These are phyloP conservation scores for Diaperis boleti DNA, from an alignment of 2,888 invertebrate genomes.

Conservation along the genomic window DNA sequence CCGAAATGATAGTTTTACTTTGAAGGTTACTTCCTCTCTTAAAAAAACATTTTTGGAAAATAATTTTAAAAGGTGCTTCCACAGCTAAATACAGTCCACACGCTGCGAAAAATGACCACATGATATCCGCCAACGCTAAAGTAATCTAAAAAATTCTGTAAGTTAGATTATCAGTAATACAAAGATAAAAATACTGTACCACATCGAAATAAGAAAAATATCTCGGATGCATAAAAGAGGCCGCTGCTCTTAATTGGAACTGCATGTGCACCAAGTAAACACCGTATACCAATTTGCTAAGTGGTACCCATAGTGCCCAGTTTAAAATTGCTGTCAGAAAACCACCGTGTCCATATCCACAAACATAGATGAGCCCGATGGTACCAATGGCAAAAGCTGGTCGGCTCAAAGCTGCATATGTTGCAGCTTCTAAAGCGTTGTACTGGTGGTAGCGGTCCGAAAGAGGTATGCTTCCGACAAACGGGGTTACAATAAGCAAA, in stretches of 20 bases:
- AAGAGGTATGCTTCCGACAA: constrained; percentile 68
- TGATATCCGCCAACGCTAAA: constrained; percentile 66
- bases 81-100: constrained; percentile 68
- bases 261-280: constrained; percentile 72
- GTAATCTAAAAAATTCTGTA: constrained; percentile 67
- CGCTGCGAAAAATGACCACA: constrained; percentile 67
- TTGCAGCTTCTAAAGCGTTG: constrained; percentile 68
- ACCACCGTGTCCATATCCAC: constrained; percentile 67
- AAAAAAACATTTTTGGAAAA: constrained; percentile 61
- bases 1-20: no score
- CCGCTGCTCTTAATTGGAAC: constrained; percentile 69
- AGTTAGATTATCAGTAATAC: constrained; percentile 1
- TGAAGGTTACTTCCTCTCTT: not conserved
- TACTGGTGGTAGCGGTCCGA: constrained; percentile 68
- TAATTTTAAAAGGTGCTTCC: constrained; percentile 70
- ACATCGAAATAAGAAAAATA: constrained; percentile 63
- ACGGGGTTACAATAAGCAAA: constrained; percentile 65
- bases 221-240: constrained; percentile 67
- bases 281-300: constrained; percentile 71
- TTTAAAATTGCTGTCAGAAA: constrained; percentile 65
- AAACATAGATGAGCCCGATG: constrained; percentile 67
- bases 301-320: constrained; percentile 72
- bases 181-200: constrained; percentile 49
- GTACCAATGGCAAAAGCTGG: constrained; percentile 71
- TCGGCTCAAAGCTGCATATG: constrained; percentile 72